Conservation (phyloP, 2,888 invertebrate genomes). For the Hypolimnas misippus region DNA sequence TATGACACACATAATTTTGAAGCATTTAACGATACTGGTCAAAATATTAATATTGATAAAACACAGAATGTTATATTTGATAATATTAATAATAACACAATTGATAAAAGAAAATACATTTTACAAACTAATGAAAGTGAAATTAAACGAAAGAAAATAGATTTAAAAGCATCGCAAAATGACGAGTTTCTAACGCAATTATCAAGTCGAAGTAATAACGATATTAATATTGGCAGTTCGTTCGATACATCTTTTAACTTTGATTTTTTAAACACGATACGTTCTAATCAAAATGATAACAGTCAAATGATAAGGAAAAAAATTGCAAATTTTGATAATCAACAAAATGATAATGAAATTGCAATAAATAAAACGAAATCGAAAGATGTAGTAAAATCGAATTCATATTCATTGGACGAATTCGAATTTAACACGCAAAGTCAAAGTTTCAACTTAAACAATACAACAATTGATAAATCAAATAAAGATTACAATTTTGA, state of each 20-base stretch:
- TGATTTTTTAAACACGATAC: neutral
- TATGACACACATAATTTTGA: too few species aligned
- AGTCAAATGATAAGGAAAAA: too few species aligned
- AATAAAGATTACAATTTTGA: too few species aligned
- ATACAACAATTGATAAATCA: neutral
- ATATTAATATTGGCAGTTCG: too few species aligned
- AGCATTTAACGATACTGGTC: too few species aligned
- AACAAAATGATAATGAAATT: neutral
- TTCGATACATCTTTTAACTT: neutral
- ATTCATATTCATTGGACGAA: slow-evolving; percentile 13
- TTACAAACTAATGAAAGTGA: neutral
- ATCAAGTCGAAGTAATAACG: neutral
- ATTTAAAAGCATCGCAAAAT: neutral
- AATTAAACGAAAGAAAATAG: neutral
- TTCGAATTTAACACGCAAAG: slow-evolving; percentile 12
- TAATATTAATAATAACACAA: neutral
- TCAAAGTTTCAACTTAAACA: slow-evolving; percentile 3
- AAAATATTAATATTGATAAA: too few species aligned
- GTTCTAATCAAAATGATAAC: neutral
- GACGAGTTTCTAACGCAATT: neutral
- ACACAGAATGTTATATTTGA: too few species aligned
- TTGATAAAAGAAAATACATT: neutral
- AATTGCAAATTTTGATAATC: too few species aligned
- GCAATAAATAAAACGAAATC: neutral
- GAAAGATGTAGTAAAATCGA: neutral